phyloP scores from a whole-genome alignment of 2,888 invertebrate genomes.

The Thysanoteuthis rhombus region DNA sequence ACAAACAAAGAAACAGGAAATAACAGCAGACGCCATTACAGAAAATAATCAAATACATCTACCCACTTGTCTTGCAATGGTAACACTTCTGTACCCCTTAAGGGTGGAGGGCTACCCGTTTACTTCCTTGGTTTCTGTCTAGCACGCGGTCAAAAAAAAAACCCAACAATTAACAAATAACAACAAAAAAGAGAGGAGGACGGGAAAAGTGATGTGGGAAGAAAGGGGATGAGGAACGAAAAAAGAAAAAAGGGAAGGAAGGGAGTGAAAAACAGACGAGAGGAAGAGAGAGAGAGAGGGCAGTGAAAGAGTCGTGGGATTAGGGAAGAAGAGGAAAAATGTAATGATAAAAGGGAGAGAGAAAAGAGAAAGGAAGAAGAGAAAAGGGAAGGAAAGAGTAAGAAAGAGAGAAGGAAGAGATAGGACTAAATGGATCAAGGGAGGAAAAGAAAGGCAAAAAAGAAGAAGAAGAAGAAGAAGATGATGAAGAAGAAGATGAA shows the following conservation, averaged over 20 bases:
- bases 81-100: no score
- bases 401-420: no score
- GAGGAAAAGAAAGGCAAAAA: not conserved
- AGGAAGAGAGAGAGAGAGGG: not conserved
- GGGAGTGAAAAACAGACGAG: rapidly evolving
- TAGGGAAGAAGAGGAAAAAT: not conserved
- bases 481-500: not conserved
- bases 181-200: not conserved
- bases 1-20: no score
- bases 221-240: rapidly evolving
- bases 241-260: not conserved
- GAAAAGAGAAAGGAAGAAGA: not conserved
- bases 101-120: no score
- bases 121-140: no score
- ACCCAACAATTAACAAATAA: no score
- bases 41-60: no score
- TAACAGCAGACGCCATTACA: no score
- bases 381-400: not conserved
- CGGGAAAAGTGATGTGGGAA: no score
- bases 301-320: not conserved
- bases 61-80: no score
- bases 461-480: not conserved
- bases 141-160: no score
- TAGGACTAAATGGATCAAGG: not conserved
- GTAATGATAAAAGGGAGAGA: not conserved